phyloP scores from a whole-genome alignment of 2,797 vertebrate genomes.

The Pipistrellus pipistrellus region DNA sequence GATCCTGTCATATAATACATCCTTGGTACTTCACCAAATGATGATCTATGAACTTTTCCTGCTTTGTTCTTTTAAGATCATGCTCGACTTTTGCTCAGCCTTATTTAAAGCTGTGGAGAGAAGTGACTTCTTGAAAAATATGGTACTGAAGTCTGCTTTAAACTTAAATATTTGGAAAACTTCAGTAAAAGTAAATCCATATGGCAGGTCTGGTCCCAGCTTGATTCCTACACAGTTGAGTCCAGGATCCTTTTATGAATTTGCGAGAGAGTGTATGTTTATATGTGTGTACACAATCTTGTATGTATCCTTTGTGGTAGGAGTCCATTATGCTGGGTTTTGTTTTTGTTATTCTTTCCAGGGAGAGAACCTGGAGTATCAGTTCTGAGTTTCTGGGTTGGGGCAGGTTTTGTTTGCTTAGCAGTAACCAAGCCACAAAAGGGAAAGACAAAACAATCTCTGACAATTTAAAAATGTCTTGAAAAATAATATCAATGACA shows the following conservation, averaged over 20 bases:
- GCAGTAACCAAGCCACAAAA: slow-evolving; percentile 67
- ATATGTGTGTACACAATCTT: background rate
- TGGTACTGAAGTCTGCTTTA: slow-evolving; percentile 74
- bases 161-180: slow-evolving; percentile 78
- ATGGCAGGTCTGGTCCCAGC: slow-evolving; percentile 73
- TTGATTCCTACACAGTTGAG: slow-evolving; percentile 47
- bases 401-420: slow-evolving; percentile 68
- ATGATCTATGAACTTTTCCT: slow-evolving; percentile 80
- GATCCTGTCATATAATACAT: slow-evolving; percentile 68
- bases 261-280: background rate
- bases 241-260: slow-evolving; percentile 41
- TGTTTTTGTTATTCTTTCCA: slow-evolving; percentile 82
- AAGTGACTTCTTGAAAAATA: slow-evolving; percentile 79
- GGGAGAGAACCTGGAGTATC: slow-evolving; percentile 67
- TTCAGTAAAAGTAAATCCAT: slow-evolving; percentile 76
- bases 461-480: slow-evolving; percentile 65
- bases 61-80: slow-evolving; percentile 78
- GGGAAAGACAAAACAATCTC: slow-evolving; percentile 57
- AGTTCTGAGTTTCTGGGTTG: slow-evolving; percentile 65
- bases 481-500: slow-evolving; percentile 57
- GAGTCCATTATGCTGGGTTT: slow-evolving; percentile 61
- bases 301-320: slow-evolving; percentile 58
- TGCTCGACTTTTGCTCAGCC: slow-evolving; percentile 73
- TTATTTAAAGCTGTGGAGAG: slow-evolving; percentile 70
- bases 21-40: slow-evolving; percentile 78